These are phyloP conservation scores for Arrhopalites spinosus DNA, from an alignment of 2,888 invertebrate species.

Conservation along the genomic window DNA sequence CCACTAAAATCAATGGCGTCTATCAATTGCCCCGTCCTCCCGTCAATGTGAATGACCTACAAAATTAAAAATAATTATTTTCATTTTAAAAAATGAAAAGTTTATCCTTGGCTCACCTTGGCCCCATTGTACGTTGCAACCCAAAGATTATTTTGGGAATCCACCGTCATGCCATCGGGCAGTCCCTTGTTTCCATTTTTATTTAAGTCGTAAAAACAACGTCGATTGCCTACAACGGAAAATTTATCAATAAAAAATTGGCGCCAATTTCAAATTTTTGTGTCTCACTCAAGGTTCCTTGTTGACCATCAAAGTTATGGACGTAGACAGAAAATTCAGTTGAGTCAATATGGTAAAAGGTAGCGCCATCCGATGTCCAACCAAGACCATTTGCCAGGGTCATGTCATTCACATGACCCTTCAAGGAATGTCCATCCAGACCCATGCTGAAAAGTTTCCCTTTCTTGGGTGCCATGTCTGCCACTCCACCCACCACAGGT, in stretches of 20 bases:
- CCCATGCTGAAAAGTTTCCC: slow-evolving; percentile 51
- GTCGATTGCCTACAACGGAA: slow-evolving; percentile 65
- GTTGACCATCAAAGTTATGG: slow-evolving; percentile 49
- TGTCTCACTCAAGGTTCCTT: slow-evolving; percentile 47
- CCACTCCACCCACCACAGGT: too few relatives aligned
- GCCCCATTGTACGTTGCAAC: slow-evolving; percentile 74
- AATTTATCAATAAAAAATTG: background rate
- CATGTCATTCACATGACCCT: slow-evolving; percentile 46
- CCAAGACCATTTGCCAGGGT: slow-evolving; percentile 54
- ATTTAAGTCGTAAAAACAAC: slow-evolving; percentile 66
- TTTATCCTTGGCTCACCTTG: too few relatives aligned
- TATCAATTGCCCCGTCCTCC: background rate
- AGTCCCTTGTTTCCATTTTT: slow-evolving; percentile 66
- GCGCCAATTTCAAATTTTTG: background rate
- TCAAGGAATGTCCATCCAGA: slow-evolving; percentile 41
- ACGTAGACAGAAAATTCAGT: slow-evolving; percentile 48
- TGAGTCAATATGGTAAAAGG: slow-evolving; percentile 54
- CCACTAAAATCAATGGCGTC: slow-evolving; percentile 58
- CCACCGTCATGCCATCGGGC: slow-evolving; percentile 80
- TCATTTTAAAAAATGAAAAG: too few relatives aligned
- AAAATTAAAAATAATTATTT: background rate
- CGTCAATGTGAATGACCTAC: slow-evolving; percentile 57
- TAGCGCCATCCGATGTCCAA: slow-evolving; percentile 48
- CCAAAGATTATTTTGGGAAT: slow-evolving; percentile 77
- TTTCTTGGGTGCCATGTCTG: too few relatives aligned